These are phyloP conservation scores for Ips typographus DNA, from an alignment of 1,140 invertebrate genomes.

Conservation along the genomic window DNA sequence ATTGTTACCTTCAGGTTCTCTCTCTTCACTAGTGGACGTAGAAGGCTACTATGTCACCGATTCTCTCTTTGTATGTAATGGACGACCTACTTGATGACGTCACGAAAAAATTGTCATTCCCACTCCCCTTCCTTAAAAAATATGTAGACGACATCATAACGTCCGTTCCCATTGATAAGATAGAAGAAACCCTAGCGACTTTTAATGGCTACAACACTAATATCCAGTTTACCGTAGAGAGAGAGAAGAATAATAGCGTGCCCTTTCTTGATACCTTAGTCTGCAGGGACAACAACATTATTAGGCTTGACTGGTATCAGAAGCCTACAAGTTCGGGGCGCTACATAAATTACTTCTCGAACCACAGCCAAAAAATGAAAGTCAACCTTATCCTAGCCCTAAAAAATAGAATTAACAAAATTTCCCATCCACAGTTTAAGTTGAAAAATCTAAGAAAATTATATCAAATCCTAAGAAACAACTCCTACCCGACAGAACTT, in stretches of 20 bases:
- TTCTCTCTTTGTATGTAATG: conserved; percentile 16
- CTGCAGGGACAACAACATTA: conserved; percentile 6
- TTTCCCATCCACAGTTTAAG: too few relatives aligned
- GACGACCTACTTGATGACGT: conserved; percentile 11
- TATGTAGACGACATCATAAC: conserved; percentile 29
- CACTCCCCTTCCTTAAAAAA: conserved; percentile 22
- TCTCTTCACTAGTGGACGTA: too few relatives aligned
- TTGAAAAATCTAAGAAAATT: too few relatives aligned
- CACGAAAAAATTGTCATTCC: conserved; percentile 7
- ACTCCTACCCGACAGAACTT: too few relatives aligned
- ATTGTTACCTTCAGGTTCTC: too few relatives aligned
- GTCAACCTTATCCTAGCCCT: conserved; percentile 12
- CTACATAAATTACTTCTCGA: conserved; percentile 22
- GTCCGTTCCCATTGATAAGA: conserved; percentile 11
- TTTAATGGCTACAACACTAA: conserved; percentile 20
- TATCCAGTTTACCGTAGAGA: conserved; percentile 30
- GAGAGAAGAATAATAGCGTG: too few relatives aligned
- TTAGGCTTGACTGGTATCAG: conserved; percentile 24
- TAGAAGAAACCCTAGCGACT: conserved; percentile 9
- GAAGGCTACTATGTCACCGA: background rate
- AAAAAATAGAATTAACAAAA: conserved; percentile 17
- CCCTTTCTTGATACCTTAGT: too few relatives aligned
- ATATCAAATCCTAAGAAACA: too few relatives aligned
- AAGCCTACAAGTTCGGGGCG: conserved; percentile 25
- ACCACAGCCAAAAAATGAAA: conserved; percentile 12